phyloP scores from a whole-genome alignment of 1,140 invertebrate genomes.

The Probaryconus sp. region DNA sequence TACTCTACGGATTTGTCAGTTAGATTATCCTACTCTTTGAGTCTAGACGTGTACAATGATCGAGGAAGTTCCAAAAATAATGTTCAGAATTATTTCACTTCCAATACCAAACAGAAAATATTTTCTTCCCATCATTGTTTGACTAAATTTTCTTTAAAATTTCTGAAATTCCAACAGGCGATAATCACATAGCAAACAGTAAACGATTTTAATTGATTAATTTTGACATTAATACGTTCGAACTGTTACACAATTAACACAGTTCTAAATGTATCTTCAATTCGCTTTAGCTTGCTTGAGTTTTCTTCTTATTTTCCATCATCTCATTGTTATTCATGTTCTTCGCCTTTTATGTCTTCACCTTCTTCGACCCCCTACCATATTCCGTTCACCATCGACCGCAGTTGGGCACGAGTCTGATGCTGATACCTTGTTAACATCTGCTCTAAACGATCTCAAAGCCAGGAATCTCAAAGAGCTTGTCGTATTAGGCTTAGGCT shows the following conservation, averaged over 20 bases:
- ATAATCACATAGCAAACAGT: too few relatives aligned
- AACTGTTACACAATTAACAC: constrained; percentile 46
- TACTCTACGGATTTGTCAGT: constrained; percentile 15
- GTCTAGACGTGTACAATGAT: constrained; percentile 19
- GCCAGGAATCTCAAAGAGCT: constrained; percentile 74
- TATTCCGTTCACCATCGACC: constrained; percentile 62
- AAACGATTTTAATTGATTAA: constrained; percentile 30
- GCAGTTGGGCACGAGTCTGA: constrained; percentile 73
- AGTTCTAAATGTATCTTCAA: constrained; percentile 29
- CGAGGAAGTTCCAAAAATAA: too few relatives aligned
- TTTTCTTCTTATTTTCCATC: constrained; percentile 55
- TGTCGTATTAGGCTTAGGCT: constrained; percentile 70
- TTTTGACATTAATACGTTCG: constrained; percentile 28
- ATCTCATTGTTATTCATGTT: constrained; percentile 59
- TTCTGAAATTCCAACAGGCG: too few relatives aligned
- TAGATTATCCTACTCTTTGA: constrained; percentile 2
- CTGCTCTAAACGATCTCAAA: constrained; percentile 75
- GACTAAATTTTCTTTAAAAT: too few relatives aligned
- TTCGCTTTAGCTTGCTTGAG: constrained; percentile 24
- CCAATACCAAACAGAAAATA: too few relatives aligned
- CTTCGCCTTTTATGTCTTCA: constrained; percentile 59
- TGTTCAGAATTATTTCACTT: constrained; percentile 5
- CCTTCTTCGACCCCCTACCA: constrained; percentile 59
- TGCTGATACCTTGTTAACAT: constrained; percentile 77
- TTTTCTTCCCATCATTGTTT: too few relatives aligned